These are phyloP conservation scores for Synanthedon formicaeformis DNA, from an alignment of 2,888 invertebrate species.

Conservation along the genomic window DNA sequence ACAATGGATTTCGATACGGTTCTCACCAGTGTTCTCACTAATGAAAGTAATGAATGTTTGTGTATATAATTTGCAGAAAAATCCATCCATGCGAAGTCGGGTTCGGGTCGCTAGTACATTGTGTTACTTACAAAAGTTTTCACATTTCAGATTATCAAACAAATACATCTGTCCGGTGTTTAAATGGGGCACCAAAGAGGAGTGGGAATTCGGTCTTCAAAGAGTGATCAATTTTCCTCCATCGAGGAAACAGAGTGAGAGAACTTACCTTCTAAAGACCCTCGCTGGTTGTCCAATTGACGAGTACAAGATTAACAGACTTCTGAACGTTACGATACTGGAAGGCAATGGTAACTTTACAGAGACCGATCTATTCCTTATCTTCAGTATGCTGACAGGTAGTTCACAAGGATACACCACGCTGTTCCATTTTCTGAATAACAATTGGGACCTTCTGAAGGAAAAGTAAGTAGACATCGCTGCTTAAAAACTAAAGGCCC, in stretches of 20 bases:
- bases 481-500: too few relatives aligned
- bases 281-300: conserved; percentile 84
- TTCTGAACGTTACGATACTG: conserved; percentile 76
- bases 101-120: too few relatives aligned
- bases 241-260: conserved; percentile 77
- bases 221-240: conserved; percentile 81
- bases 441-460: conserved; percentile 78
- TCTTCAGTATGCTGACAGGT: conserved; percentile 81
- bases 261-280: conserved; percentile 82
- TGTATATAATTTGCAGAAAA: too few relatives aligned
- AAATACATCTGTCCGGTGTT: conserved; percentile 85
- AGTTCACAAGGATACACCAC: conserved; percentile 78
- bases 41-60: too few relatives aligned
- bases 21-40: too few relatives aligned
- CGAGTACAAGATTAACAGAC: conserved; percentile 73
- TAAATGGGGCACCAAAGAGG: conserved; percentile 82
- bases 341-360: conserved; percentile 79
- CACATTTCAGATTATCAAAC: conserved; percentile 73
- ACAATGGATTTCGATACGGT: too few relatives aligned
- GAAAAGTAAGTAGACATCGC: conserved; percentile 70
- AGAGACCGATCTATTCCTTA: conserved; percentile 80
- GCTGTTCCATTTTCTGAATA: conserved; percentile 76
- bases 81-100: too few relatives aligned
- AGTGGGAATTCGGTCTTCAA: conserved; percentile 86
- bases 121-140: background rate